Conservation (phyloP, 2,888 invertebrate species). For the Tipula unca region DNA sequence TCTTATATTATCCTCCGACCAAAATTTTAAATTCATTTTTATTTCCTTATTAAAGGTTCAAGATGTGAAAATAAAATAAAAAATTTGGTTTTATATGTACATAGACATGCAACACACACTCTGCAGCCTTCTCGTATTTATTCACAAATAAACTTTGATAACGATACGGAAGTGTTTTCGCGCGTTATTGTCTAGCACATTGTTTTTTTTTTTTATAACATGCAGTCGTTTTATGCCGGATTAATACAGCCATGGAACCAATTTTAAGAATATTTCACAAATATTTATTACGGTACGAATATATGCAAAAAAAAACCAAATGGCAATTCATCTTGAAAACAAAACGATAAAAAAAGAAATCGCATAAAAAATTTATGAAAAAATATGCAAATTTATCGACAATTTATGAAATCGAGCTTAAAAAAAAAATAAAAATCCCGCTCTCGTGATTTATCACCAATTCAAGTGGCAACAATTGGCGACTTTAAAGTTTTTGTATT, state of each 20-base stretch:
- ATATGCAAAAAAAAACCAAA: background rate
- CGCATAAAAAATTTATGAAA: background rate
- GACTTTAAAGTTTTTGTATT: background rate
- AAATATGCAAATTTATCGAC: background rate
- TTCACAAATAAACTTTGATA: background rate
- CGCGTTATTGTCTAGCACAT: background rate
- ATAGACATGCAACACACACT: background rate
- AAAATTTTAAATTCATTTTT: background rate
- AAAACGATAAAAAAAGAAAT: background rate
- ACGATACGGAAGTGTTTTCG: background rate
- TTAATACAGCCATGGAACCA: too few species aligned
- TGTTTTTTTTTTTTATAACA: background rate
- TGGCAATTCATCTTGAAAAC: background rate
- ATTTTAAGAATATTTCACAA: too few species aligned
- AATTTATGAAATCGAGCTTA: background rate
- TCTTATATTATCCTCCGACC: background rate
- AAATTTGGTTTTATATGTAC: background rate
- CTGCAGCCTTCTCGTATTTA: background rate
- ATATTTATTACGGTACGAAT: background rate
- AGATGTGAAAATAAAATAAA: background rate
- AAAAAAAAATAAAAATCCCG: background rate
- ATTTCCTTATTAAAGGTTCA: background rate
- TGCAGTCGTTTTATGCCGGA: too few species aligned
- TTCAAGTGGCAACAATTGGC: background rate
- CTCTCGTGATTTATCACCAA: background rate